phyloP scores from a whole-genome alignment of 2,797 vertebrate species.

The Adelosebastes latens region DNA sequence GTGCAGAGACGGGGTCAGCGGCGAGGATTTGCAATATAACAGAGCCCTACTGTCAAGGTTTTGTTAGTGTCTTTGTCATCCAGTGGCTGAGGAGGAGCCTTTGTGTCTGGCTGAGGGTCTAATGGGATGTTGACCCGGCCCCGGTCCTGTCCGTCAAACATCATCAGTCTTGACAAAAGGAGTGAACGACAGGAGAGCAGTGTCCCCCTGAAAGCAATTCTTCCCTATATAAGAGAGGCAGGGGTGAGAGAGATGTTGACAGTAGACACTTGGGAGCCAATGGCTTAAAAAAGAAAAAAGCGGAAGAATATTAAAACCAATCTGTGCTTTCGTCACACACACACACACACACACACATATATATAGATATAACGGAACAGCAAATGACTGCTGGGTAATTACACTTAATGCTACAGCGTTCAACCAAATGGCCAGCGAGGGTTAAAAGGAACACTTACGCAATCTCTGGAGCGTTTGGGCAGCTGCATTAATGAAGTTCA shows the following conservation, averaged over 20 bases:
- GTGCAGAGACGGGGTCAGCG: conserved; percentile 30
- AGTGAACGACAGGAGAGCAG: conserved; percentile 12
- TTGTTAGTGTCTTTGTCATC: conserved; percentile 51
- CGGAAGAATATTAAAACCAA: background rate
- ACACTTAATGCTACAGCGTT: conserved; percentile 17
- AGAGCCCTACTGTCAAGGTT: conserved; percentile 41
- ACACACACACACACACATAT: background rate
- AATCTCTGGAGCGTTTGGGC: background rate
- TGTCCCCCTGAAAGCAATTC: conserved; percentile 33
- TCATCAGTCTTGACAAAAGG: conserved; percentile 50
- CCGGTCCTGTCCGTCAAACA: conserved; percentile 52
- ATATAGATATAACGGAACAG: conserved; percentile 17
- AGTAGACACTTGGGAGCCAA: background rate
- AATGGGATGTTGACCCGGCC: conserved; percentile 62
- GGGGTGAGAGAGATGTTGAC: conserved; percentile 9
- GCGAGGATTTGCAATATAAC: conserved; percentile 43
- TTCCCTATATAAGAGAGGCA: background rate
- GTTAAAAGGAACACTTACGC: conserved; percentile 34
- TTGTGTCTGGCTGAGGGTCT: conserved; percentile 49
- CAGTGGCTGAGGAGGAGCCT: conserved; percentile 18
- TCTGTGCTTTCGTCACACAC: background rate
- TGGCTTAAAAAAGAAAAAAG: background rate
- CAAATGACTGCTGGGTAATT: conserved; percentile 53
- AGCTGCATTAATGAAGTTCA: background rate
- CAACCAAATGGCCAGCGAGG: conserved; percentile 37